Percentiles rank a stretch among this genome's conserved stretches.
phyloP scores from a whole-genome alignment of 2,888 invertebrate species.

The Seira ritae region DNA sequence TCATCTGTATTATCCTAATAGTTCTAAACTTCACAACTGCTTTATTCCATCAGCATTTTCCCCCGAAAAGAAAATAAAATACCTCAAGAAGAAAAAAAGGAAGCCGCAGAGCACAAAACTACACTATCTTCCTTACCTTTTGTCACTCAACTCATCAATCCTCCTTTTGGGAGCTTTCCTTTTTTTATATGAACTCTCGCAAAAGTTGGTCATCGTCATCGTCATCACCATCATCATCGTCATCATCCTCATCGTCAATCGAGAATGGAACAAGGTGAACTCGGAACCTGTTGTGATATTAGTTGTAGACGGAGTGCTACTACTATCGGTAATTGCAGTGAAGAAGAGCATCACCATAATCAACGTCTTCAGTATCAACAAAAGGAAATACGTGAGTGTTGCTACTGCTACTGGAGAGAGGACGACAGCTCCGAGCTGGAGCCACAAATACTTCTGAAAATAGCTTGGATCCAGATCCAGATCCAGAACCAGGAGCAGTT shows the following conservation, averaged over 20 bases:
- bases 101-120: too few relatives aligned
- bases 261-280: slow-evolving; percentile 61
- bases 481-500: too few relatives aligned
- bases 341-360: slow-evolving; percentile 28
- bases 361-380: not conserved
- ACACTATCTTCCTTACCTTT: slow-evolving; percentile 46
- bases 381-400: not conserved
- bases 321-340: slow-evolving; percentile 30
- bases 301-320: slow-evolving; percentile 10
- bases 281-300: slow-evolving; percentile 47
- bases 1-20: not conserved
- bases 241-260: not conserved
- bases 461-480: too few relatives aligned
- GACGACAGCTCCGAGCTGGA: not conserved
- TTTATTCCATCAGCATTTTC: not conserved
- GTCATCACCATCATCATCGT: slow-evolving; percentile 26
- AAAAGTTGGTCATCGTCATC: not conserved
- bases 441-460: not conserved
- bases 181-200: slow-evolving; percentile 27
- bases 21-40: not conserved
- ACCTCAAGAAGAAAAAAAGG: slow-evolving; percentile 19
- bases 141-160: slow-evolving; percentile 59
- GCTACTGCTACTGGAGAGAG: not conserved
- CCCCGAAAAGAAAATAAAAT: too few relatives aligned
- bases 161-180: slow-evolving; percentile 53